A percentile compares a stretch with the other conserved stretches of the same genome.
Conservation (phyloP, 2,888 invertebrate genomes). For the Pseudococcus jackbeardsleyi region DNA sequence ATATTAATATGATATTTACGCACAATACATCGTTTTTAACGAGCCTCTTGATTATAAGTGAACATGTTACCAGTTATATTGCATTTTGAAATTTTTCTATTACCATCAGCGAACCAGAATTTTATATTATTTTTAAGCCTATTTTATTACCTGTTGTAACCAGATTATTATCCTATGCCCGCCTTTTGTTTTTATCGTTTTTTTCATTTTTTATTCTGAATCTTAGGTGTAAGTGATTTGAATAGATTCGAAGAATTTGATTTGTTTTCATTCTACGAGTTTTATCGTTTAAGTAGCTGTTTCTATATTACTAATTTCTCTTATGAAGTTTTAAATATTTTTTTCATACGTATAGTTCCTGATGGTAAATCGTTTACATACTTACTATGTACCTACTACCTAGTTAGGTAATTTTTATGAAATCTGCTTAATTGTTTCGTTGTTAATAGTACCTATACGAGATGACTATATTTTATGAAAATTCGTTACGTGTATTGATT, state of each 20-base stretch:
- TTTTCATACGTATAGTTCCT: constrained; percentile 1
- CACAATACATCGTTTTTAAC: not conserved
- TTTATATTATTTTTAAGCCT: not conserved
- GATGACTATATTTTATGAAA: not conserved
- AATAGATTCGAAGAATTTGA: not conserved
- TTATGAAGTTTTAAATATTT: not conserved
- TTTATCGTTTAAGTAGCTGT: not conserved
- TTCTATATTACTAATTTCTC: not conserved
- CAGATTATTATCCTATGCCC: not conserved
- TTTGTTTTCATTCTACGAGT: not conserved
- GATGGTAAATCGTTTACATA: not conserved
- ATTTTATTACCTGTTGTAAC: not conserved
- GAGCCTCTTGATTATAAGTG: not conserved
- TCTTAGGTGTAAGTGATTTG: not conserved
- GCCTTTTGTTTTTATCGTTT: not conserved
- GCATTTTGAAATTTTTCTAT: constrained; percentile 18
- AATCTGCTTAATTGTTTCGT: not conserved
- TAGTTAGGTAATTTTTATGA: not conserved
- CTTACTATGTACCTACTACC: not conserved
- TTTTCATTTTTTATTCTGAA: not conserved
- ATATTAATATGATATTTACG: constrained; percentile 19
- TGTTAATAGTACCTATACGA: not conserved
- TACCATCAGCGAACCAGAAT: constrained; percentile 13
- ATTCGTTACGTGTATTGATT: constrained; percentile 7
- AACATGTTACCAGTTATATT: constrained; percentile 2